Evolutionary conservation across 2,888 invertebrate genomes (phyloP).

Genomic region (Limnephilus rhombicus): DNA sequence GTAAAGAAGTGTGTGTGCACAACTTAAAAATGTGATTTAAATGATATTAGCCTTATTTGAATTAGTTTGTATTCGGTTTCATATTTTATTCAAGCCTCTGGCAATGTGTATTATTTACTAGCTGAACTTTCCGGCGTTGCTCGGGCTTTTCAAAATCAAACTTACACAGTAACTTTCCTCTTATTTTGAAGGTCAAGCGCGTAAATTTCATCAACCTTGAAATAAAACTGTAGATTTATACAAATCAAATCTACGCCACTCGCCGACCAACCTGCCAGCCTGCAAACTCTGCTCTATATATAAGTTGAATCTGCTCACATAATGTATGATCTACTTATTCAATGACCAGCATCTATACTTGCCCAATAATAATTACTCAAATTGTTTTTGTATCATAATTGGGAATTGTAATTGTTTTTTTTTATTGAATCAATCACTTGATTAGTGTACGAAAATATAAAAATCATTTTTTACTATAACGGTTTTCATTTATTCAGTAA

Average conservation of each 20-base stretch:
- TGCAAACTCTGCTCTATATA: too few species aligned
- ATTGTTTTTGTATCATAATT: not conserved
- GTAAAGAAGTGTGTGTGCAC: not conserved
- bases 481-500: not conserved
- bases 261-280: too few species aligned
- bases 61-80: not conserved
- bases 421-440: not conserved
- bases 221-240: too few species aligned
- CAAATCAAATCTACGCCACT: too few species aligned
- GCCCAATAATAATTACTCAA: conserved; percentile 35
- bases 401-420: not conserved
- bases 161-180: too few species aligned
- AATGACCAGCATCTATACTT: conserved; percentile 16
- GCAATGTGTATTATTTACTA: conserved; percentile 5
- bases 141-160: not conserved
- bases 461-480: not conserved
- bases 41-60: conserved; percentile 16
- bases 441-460: not conserved
- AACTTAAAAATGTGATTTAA: conserved; percentile 3
- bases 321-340: conserved; percentile 28
- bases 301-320: not conserved
- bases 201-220: too few species aligned
- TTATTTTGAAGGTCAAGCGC: too few species aligned
- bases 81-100: conserved; percentile 22
- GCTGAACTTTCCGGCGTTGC: too few species aligned